These are phyloP conservation scores for Mesocricetus auratus DNA, from an alignment of 2,113 vertebrate species.

Conservation along the genomic window DNA sequence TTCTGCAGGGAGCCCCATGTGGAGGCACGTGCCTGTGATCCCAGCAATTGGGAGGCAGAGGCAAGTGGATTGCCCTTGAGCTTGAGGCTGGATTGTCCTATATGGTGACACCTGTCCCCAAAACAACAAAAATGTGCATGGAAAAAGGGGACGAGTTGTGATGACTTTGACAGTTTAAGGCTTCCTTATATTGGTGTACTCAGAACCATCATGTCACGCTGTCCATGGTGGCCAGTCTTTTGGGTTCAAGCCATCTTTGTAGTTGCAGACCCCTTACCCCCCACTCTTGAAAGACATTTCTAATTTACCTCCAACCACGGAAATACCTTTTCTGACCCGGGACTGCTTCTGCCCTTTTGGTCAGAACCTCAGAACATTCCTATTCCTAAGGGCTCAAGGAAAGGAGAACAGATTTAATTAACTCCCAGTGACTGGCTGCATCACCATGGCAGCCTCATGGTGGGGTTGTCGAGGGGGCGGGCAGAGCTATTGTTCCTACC, in stretches of 20 bases:
- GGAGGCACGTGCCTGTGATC: neutral
- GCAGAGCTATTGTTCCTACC: constrained; percentile 80
- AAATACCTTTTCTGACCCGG: constrained; percentile 61
- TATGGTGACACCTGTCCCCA: neutral
- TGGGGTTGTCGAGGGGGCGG: constrained; percentile 77
- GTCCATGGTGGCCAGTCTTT: neutral
- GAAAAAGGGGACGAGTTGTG: neutral
- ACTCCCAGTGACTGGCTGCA: constrained; percentile 80
- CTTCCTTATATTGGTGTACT: neutral
- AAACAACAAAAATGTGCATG: neutral
- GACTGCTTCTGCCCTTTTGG: neutral
- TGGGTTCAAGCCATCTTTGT: neutral
- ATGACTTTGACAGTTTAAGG: neutral
- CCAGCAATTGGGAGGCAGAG: neutral
- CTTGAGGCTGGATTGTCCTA: neutral
- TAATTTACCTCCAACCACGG: constrained; percentile 20
- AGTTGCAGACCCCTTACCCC: neutral
- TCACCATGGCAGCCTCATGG: constrained; percentile 83
- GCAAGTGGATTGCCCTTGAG: neutral
- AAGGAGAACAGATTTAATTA: constrained; percentile 83
- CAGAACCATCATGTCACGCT: neutral
- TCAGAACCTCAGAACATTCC: constrained; percentile 59
- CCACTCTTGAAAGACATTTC: neutral
- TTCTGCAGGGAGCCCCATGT: neutral
- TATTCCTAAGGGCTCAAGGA: constrained; percentile 68